These are phyloP conservation scores for Eristalis intricaria DNA, from an alignment of 2,888 invertebrate species.

Conservation along the genomic window DNA sequence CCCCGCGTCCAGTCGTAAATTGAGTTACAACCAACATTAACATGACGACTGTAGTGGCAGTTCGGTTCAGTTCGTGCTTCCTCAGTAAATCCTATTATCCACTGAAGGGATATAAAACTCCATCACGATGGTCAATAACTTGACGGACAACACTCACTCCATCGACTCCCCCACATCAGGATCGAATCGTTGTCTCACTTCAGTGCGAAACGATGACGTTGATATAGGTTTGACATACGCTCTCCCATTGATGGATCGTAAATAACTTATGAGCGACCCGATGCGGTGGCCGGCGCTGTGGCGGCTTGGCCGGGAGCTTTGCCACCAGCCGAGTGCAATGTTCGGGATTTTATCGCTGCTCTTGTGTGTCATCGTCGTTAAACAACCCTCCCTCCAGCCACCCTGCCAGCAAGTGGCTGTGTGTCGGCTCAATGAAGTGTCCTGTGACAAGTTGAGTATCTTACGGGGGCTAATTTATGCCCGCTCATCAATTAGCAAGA, in stretches of 20 bases:
- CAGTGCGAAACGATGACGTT: constrained; percentile 66
- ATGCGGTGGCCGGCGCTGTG: not conserved
- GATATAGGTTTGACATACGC: constrained; percentile 70
- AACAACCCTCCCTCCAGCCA: not conserved
- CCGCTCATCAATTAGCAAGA: constrained; percentile 60
- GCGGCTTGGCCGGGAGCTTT: constrained; percentile 21
- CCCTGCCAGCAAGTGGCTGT: too few species aligned
- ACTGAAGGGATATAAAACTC: constrained; percentile 61
- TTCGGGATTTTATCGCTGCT: constrained; percentile 60
- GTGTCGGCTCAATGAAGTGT: constrained; percentile 66
- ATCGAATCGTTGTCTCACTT: constrained; percentile 57
- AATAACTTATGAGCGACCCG: constrained; percentile 76
- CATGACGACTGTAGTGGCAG: constrained; percentile 17
- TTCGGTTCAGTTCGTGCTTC: constrained; percentile 33
- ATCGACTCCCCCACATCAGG: not conserved
- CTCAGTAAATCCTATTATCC: constrained; percentile 62
- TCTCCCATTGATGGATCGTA: constrained; percentile 79
- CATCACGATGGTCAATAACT: constrained; percentile 64
- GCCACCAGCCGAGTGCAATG: constrained; percentile 53
- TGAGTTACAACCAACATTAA: constrained; percentile 64
- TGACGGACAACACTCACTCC: constrained; percentile 9
- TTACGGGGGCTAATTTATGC: constrained; percentile 45
- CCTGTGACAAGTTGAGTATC: constrained; percentile 40
- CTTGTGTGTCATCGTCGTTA: constrained; percentile 47
- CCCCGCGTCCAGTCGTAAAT: constrained; percentile 46